Evolutionary conservation across 2,888 invertebrate species (phyloP).

Genomic region (Slavum lentiscoides): DNA sequence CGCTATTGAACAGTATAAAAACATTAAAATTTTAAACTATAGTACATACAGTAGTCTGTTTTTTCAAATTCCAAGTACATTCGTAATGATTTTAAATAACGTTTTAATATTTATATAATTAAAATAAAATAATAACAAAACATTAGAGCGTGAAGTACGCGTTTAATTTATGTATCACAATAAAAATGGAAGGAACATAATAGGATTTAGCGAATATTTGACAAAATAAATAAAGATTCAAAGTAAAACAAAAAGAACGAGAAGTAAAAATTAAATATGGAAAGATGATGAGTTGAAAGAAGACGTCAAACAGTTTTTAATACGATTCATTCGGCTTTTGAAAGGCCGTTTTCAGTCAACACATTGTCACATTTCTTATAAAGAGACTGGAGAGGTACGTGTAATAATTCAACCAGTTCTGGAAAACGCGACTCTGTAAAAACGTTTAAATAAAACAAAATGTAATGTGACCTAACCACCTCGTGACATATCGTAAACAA

Average conservation of each 20-base stretch:
- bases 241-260: conserved; percentile 20
- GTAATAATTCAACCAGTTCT: conserved; percentile 81
- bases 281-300: conserved; percentile 35
- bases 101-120: conserved; percentile 16
- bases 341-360: conserved; percentile 35
- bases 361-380: conserved; percentile 62
- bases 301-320: conserved; percentile 19
- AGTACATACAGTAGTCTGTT: conserved; percentile 10
- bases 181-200: conserved; percentile 50
- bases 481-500: neutral
- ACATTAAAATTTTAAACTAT: conserved; percentile 23
- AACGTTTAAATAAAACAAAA: conserved; percentile 55
- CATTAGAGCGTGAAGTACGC: conserved; percentile 19
- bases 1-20: conserved; percentile 32
- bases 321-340: conserved; percentile 25
- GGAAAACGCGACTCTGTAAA: conserved; percentile 81
- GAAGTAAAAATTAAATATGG: conserved; percentile 23
- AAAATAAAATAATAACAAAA: conserved; percentile 45
- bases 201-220: conserved; percentile 25
- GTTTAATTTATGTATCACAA: conserved; percentile 48
- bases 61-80: conserved; percentile 6
- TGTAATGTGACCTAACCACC: neutral
- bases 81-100: conserved; percentile 21
- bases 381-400: conserved; percentile 83
- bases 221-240: conserved; percentile 1